phyloP scores from a whole-genome alignment of 37 sponge, comb jelly and placozoan genomes.

The Bolinopsis microptera region DNA sequence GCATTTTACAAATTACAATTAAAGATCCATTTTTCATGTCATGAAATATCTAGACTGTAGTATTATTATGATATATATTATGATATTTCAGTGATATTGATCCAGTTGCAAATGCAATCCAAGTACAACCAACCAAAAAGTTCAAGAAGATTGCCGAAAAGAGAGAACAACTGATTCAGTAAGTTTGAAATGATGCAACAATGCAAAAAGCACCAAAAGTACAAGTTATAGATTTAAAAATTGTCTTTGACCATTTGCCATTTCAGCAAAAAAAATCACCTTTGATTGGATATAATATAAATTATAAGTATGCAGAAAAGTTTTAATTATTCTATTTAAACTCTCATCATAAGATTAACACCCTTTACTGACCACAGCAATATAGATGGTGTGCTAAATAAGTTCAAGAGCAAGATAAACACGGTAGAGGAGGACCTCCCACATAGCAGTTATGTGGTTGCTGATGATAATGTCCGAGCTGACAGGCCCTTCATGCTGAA shows the following conservation, averaged over 20 bases:
- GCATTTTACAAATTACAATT: no score
- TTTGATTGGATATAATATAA: no score
- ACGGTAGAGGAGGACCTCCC: background rate
- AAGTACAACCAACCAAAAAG: background rate
- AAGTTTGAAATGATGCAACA: background rate
- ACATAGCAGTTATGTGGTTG: background rate
- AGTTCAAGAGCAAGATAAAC: background rate
- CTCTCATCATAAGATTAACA: background rate
- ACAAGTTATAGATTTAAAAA: no score
- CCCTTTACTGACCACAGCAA: background rate
- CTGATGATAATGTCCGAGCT: background rate
- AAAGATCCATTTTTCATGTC: no score
- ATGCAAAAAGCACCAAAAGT: background rate
- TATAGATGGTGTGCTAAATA: background rate
- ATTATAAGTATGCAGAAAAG: no score
- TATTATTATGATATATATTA: no score
- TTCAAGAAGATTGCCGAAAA: conserved; percentile 34
- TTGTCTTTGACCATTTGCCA: no score
- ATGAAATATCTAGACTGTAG: no score
- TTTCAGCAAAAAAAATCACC: no score
- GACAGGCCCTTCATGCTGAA: conserved; percentile 18
- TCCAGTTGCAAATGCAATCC: background rate
- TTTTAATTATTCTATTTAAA: no score
- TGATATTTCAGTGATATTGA: conserved; percentile 24
- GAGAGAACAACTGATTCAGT: background rate